phyloP scores from a whole-genome alignment of 2,113 vertebrate genomes.

The Calonectris borealis region DNA sequence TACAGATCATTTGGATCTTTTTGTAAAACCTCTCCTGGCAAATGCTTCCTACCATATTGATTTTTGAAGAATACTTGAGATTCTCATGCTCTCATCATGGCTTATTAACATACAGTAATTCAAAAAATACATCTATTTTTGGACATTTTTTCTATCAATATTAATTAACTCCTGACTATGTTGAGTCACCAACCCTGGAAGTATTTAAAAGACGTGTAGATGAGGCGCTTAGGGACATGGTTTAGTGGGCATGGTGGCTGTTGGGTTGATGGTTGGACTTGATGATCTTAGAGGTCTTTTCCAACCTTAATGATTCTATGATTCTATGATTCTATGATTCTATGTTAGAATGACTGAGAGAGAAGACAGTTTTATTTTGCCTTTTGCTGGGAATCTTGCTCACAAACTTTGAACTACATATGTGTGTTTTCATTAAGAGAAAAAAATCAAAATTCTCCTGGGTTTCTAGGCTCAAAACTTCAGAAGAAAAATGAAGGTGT shows the following conservation, averaged over 20 bases:
- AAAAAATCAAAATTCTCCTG: neutral
- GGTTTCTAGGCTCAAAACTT: neutral
- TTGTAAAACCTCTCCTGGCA: conserved; percentile 26
- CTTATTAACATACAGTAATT: conserved; percentile 33
- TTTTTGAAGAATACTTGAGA: conserved; percentile 34
- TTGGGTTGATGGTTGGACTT: no score
- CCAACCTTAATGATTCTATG: no score
- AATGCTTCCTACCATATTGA: conserved; percentile 24
- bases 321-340: no score
- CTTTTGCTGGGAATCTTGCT: neutral
- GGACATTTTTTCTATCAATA: neutral
- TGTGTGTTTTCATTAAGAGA: neutral
- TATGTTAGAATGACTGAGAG: neutral
- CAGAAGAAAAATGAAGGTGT: neutral
- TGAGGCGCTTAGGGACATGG: no score
- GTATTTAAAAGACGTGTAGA: no score
- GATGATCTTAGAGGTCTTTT: no score
- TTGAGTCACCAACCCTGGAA: no score
- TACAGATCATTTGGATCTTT: neutral
- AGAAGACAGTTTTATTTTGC: neutral
- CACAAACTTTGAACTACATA: neutral
- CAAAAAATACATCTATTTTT: neutral
- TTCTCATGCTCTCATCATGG: neutral
- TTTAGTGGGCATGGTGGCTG: no score
- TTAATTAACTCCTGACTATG: neutral